Evolutionary conservation across 2,797 vertebrate species (phyloP).

Genomic region (Myotis planiceps): DNA sequence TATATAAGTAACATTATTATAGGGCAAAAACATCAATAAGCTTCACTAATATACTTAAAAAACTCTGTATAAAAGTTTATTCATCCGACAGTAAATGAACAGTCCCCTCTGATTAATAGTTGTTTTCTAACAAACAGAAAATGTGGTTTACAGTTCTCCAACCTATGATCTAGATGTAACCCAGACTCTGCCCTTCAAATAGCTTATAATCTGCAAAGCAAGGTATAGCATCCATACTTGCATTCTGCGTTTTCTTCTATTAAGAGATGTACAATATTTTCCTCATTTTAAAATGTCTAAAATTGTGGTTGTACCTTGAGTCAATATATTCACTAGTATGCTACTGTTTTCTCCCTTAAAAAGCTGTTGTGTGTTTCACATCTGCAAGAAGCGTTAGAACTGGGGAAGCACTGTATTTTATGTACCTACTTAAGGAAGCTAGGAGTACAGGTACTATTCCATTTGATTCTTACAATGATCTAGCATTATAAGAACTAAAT

Average conservation of each 20-base stretch:
- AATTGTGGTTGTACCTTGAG: neutral
- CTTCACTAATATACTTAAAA: neutral
- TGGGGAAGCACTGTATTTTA: neutral
- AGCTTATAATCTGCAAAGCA: neutral
- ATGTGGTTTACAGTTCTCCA: neutral
- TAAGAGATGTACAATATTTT: neutral
- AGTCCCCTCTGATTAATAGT: neutral
- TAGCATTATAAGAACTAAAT: neutral
- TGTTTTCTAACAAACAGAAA: constrained; percentile 9
- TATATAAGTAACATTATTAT: neutral
- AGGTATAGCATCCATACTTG: neutral
- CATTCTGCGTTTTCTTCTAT: neutral
- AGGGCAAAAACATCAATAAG: neutral
- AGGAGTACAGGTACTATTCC: neutral
- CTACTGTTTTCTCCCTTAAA: neutral
- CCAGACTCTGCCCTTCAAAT: constrained; percentile 10
- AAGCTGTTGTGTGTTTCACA: neutral
- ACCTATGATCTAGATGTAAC: neutral
- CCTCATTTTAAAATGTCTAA: neutral
- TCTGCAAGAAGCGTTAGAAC: neutral
- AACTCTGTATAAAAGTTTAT: neutral
- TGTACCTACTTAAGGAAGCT: neutral
- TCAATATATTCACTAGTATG: neutral
- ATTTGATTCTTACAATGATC: neutral
- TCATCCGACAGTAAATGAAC: neutral